Evolutionary conservation across 2,888 invertebrate species (phyloP), one percentile per base, ranked within the genome.

Genomic region (Lottia scabra): DNA sequence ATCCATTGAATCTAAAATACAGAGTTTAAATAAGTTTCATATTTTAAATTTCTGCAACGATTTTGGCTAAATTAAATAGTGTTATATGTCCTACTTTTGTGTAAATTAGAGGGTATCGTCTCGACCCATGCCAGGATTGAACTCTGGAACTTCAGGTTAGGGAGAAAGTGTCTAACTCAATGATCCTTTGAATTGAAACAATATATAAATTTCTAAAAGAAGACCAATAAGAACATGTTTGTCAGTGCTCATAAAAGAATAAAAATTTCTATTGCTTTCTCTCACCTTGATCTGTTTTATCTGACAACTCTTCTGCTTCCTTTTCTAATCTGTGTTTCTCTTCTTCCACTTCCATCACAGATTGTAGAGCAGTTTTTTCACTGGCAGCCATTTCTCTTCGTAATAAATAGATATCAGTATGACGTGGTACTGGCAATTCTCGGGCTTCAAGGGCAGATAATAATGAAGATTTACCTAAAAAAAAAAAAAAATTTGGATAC

Each of bases 351-450:
- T 99, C 99, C 95, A 98, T 96, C 48, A 99, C 99, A 89, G 97
- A 96, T 89, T 97, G 92, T 70, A 99, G 91, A 3, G 99, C 99
- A 15, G 95, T 93, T 91, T 99, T 99, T 85, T 97, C 95, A 76
- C 96, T 96, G n/a, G 99, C 98, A 0, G 97, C 95, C 94, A 99
- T 98, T 91, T 99, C 99, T 67, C 99, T 93, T 13, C 96, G 95
- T 88, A 99, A 92, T 90, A 99, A 95, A 91, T 98, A 99, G 85
- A 99, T 98, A 91, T 99, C 99, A 80, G 99, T 96, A 88, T 97
- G 96, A 4, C 96, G 94, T 4, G 98, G 99, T 76, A 99, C 96
- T 0, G 98, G 97, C 46, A 99, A 95, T 91, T 99, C 92, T 56
- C 98, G 93, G 78, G 96, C 94, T 72, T 98, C 98, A 75, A 99